Conservation (phyloP, 1,140 invertebrate genomes). For the Phenacoccus solenopsis region DNA sequence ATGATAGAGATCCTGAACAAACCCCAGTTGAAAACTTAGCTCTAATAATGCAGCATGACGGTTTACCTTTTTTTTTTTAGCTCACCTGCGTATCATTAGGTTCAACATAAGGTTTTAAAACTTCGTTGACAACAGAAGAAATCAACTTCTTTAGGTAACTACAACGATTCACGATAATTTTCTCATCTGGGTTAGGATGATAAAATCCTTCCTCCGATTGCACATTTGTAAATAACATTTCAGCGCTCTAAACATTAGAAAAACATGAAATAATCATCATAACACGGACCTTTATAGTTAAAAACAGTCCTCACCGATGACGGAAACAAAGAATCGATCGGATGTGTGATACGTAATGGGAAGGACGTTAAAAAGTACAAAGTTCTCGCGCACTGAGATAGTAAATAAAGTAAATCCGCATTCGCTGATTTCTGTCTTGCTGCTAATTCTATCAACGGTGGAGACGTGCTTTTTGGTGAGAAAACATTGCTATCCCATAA, state of each 20-base stretch:
- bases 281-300: no score
- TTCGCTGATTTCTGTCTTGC: slow-evolving; percentile 53
- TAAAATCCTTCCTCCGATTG: background rate
- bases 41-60: no score
- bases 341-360: slow-evolving; percentile 56
- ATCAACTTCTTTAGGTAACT: slow-evolving; percentile 1
- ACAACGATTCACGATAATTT: slow-evolving; percentile 7
- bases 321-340: slow-evolving; percentile 55
- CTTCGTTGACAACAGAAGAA: background rate
- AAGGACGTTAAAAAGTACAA: slow-evolving; percentile 67
- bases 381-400: slow-evolving; percentile 39
- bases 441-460: slow-evolving; percentile 39
- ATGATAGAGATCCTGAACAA: no score
- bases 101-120: slow-evolving; percentile 3
- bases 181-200: slow-evolving; percentile 4
- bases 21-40: no score
- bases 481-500: slow-evolving; percentile 22
- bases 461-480: background rate
- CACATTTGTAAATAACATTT: background rate
- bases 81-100: background rate
- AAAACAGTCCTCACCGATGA: slow-evolving; percentile 35
- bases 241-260: background rate
- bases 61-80: no score
- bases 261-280: background rate
- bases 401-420: slow-evolving; percentile 55